phyloP scores from a whole-genome alignment of 2,888 invertebrate genomes.

The Eupeodes latifasciatus region DNA sequence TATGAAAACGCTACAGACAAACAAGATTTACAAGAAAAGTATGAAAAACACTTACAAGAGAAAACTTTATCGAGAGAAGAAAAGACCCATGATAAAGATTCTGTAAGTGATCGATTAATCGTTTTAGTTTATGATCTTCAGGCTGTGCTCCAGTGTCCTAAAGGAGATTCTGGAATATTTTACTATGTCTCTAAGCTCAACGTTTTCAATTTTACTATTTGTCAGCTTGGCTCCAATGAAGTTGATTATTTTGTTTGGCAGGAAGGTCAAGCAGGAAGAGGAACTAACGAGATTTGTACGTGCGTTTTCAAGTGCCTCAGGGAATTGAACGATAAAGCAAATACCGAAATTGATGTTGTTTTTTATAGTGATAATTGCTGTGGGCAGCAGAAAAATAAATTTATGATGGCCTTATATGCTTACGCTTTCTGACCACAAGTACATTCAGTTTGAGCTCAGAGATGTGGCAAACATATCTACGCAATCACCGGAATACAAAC shows the following conservation, averaged over 20 bases:
- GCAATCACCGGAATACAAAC: too few relatives aligned
- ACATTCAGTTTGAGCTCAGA: conserved; percentile 40
- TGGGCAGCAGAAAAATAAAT: conserved; percentile 71
- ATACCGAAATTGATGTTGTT: conserved; percentile 72
- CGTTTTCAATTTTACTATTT: conserved; percentile 79
- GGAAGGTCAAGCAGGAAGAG: conserved; percentile 76
- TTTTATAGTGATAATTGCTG: conserved; percentile 80
- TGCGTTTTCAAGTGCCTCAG: conserved; percentile 78
- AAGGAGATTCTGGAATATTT: too few relatives aligned
- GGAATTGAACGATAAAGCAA: too few relatives aligned
- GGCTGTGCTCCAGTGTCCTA: conserved; percentile 79
- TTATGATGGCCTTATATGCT: conserved; percentile 29
- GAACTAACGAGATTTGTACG: conserved; percentile 38
- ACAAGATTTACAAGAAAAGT: too few relatives aligned
- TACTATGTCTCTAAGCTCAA: too few relatives aligned
- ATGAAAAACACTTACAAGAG: too few relatives aligned
- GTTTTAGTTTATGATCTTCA: conserved; percentile 78
- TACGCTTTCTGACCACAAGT: conserved; percentile 25
- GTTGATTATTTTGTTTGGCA: conserved; percentile 79
- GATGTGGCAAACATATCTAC: conserved; percentile 2
- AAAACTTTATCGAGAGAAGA: too few relatives aligned
- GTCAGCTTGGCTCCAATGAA: conserved; percentile 75
- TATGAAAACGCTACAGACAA: too few relatives aligned
- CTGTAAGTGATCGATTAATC: too few relatives aligned
- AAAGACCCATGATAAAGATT: too few relatives aligned